Conservation (phyloP, 2,888 invertebrate species). For the Drosophila imparisetae region DNA sequence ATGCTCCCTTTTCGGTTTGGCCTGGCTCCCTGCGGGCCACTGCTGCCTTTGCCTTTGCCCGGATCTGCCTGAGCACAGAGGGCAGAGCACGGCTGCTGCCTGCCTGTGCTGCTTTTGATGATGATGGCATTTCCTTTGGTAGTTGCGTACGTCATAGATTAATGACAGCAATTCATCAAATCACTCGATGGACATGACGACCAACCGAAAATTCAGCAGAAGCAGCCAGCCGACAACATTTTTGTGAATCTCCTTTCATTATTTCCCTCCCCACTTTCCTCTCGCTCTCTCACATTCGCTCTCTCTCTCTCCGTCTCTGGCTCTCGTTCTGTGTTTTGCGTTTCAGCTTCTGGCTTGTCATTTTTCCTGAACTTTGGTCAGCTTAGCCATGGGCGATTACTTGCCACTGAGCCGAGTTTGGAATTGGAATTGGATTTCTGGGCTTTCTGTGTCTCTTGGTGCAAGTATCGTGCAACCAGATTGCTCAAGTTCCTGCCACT, state of each 20-base stretch:
- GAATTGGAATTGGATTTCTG: conserved; percentile 13
- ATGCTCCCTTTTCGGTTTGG: conserved; percentile 28
- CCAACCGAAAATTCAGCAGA: conserved; percentile 77
- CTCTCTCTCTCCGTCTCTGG: conserved; percentile 22
- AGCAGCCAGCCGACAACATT: conserved; percentile 59
- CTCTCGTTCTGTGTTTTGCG: conserved; percentile 32
- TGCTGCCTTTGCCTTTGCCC: conserved; percentile 15
- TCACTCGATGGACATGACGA: conserved; percentile 85
- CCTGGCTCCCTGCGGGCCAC: conserved; percentile 55
- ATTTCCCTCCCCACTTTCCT: conserved; percentile 11
- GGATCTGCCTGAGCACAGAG: conserved; percentile 32
- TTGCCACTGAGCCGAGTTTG: conserved; percentile 16
- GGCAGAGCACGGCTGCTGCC: conserved; percentile 53
- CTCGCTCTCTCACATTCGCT: background rate
- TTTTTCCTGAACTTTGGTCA: conserved; percentile 23
- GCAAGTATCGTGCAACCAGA: conserved; percentile 35
- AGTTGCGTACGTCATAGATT: conserved; percentile 86
- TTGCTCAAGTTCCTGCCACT: conserved; percentile 59
- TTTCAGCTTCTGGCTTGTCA: conserved; percentile 41
- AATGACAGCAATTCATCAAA: conserved; percentile 85
- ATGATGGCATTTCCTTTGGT: conserved; percentile 83
- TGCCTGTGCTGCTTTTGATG: conserved; percentile 79
- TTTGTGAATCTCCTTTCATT: conserved; percentile 56
- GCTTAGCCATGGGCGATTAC: conserved; percentile 32
- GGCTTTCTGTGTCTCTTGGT: background rate